phyloP scores from a whole-genome alignment of 2,797 vertebrate genomes.

The Chaetophractus vellerosus region DNA sequence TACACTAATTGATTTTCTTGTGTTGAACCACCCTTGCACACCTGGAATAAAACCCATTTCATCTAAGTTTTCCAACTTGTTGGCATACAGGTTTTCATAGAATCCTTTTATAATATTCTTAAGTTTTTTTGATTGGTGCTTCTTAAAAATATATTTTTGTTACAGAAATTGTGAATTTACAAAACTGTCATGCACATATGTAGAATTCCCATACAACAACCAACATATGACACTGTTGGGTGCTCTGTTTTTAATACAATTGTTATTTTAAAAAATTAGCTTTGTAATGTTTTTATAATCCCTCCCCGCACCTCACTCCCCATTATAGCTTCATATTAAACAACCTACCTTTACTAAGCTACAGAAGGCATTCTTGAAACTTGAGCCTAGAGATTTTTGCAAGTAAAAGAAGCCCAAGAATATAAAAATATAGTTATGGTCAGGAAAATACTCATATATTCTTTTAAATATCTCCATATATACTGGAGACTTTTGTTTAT shows the following conservation, averaged over 20 bases:
- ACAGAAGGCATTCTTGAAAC: background rate
- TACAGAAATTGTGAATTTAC: too few relatives aligned
- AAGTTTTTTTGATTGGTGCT: too few relatives aligned
- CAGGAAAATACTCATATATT: background rate
- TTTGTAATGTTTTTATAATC: background rate
- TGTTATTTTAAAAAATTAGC: background rate
- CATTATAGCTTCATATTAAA: background rate
- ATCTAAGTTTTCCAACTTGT: too few relatives aligned
- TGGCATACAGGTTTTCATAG: too few relatives aligned
- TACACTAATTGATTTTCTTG: too few relatives aligned
- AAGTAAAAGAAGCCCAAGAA: background rate
- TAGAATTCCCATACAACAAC: too few relatives aligned
- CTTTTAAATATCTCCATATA: background rate
- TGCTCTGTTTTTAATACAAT: background rate
- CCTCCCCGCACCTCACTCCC: background rate
- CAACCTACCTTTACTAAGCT: background rate
- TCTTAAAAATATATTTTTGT: too few relatives aligned
- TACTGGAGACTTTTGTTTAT: background rate
- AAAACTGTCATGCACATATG: too few relatives aligned
- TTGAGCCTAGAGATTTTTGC: background rate
- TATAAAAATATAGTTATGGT: background rate
- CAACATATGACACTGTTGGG: too few relatives aligned
- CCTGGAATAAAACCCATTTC: too few relatives aligned
- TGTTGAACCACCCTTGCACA: too few relatives aligned
- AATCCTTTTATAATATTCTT: too few relatives aligned